These are phyloP conservation scores for Paratrypauchen microcephalus DNA, from an alignment of 2,797 vertebrate genomes.

Conservation along the genomic window DNA sequence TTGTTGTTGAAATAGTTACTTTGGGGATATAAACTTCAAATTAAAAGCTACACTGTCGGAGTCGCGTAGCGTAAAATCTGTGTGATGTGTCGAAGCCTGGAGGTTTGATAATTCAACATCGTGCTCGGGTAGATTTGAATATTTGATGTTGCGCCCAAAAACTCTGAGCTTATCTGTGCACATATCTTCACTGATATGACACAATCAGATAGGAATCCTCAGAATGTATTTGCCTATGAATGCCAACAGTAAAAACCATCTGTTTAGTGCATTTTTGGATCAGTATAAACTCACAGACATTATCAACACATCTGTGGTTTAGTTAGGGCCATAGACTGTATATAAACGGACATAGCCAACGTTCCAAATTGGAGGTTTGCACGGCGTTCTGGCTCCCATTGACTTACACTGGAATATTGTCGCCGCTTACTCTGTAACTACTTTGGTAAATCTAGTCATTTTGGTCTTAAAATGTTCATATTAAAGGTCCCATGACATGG, in stretches of 20 bases:
- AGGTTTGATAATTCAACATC: slow-evolving; percentile 10
- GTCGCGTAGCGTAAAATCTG: neutral
- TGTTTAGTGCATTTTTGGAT: too few species aligned
- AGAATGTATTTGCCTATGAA: slow-evolving; percentile 8
- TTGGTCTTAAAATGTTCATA: too few species aligned
- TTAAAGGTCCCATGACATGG: too few species aligned
- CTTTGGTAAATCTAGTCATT: too few species aligned
- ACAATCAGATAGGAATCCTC: slow-evolving; percentile 14
- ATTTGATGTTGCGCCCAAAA: slow-evolving; percentile 15
- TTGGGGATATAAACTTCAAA: neutral
- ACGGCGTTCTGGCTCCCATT: too few species aligned
- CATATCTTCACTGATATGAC: slow-evolving; percentile 13
- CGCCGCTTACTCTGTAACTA: too few species aligned
- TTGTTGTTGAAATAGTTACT: neutral
- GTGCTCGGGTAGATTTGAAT: neutral
- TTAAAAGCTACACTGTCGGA: neutral
- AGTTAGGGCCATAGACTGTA: too few species aligned
- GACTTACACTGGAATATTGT: too few species aligned
- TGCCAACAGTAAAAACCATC: neutral
- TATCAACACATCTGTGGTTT: too few species aligned
- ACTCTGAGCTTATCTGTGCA: slow-evolving; percentile 9
- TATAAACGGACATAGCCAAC: too few species aligned
- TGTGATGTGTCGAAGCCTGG: slow-evolving; percentile 6
- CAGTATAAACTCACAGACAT: neutral
- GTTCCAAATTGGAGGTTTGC: too few species aligned